Conservation (phyloP, 2,113 vertebrate genomes). For the Ellobius talpinus region DNA sequence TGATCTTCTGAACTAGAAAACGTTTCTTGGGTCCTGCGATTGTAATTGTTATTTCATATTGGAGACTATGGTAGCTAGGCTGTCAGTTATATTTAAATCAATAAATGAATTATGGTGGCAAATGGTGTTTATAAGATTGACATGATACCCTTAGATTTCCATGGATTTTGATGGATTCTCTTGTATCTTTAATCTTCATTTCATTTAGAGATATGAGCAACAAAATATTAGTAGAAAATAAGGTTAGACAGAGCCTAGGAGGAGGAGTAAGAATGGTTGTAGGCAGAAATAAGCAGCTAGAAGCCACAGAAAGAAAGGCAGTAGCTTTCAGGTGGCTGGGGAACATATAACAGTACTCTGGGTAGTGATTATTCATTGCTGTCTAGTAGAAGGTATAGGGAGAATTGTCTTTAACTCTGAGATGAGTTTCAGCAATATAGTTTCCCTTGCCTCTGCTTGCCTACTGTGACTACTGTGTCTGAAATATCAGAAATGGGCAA, state of each 20-base stretch:
- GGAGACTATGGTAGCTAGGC: neutral
- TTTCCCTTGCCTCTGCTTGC: neutral
- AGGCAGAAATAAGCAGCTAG: neutral
- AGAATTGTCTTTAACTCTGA: conserved; percentile 33
- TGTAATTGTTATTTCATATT: neutral
- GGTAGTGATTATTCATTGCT: conserved; percentile 1
- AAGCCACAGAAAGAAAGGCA: neutral
- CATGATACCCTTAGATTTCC: neutral
- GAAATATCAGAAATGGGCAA: neutral
- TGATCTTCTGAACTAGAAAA: neutral
- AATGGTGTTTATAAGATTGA: conserved; percentile 34
- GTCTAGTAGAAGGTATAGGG: neutral
- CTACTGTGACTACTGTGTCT: neutral
- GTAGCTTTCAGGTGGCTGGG: neutral
- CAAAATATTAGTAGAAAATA: neutral
- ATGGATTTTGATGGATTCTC: neutral
- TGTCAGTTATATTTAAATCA: conserved; percentile 5
- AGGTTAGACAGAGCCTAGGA: neutral
- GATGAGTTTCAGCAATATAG: neutral
- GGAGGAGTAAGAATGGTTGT: neutral
- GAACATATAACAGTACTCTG: neutral
- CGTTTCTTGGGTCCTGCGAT: neutral
- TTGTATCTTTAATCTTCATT: neutral
- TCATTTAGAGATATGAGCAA: neutral
- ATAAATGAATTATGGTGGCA: neutral